Evolutionary conservation across 2,888 invertebrate species (phyloP).

Genomic region (Spicauda simplicius): DNA sequence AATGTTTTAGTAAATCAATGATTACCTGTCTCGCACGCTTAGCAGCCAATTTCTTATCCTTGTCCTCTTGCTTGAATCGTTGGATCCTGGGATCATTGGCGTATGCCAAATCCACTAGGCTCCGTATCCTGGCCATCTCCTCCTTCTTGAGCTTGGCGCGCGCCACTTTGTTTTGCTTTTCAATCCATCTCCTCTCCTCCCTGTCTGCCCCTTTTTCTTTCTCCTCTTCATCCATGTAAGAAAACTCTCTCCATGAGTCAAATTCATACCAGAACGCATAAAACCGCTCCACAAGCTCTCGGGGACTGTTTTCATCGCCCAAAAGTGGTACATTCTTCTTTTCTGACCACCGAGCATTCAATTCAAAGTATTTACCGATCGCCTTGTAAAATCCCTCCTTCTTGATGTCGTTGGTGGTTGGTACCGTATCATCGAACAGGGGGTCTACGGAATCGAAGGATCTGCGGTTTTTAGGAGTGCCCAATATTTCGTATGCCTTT

Average conservation of each 20-base stretch:
- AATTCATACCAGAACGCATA: slow-evolving; percentile 99
- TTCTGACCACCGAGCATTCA: slow-evolving; percentile 96
- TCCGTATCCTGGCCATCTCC: slow-evolving; percentile 96
- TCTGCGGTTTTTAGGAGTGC: slow-evolving; percentile 91
- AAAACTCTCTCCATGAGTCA: slow-evolving; percentile 99
- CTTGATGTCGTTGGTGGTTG: slow-evolving; percentile 90
- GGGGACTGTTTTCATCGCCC: slow-evolving; percentile 89
- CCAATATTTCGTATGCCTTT: slow-evolving; percentile 96
- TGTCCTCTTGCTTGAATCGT: slow-evolving; percentile 96
- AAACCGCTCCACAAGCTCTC: slow-evolving; percentile 95
- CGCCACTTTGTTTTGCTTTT: slow-evolving; percentile 98
- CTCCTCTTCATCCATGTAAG: slow-evolving; percentile 99
- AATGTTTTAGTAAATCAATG: no score
- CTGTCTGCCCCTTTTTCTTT: slow-evolving; percentile 98
- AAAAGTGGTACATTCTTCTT: slow-evolving; percentile 93
- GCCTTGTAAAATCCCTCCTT: slow-evolving; percentile 90
- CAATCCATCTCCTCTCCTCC: slow-evolving; percentile 98
- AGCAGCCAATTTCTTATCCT: slow-evolving; percentile 93
- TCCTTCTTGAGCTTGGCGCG: slow-evolving; percentile 97
- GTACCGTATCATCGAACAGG: slow-evolving; percentile 94
- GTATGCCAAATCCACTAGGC: slow-evolving; percentile 97
- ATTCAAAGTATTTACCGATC: slow-evolving; percentile 88
- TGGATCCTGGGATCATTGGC: slow-evolving; percentile 96
- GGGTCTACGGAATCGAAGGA: slow-evolving; percentile 99
- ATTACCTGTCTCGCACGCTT: slow-evolving; percentile 92